These are phyloP conservation scores for Leucophora obtusa DNA, from an alignment of 2,888 invertebrate genomes.

Conservation along the genomic window DNA sequence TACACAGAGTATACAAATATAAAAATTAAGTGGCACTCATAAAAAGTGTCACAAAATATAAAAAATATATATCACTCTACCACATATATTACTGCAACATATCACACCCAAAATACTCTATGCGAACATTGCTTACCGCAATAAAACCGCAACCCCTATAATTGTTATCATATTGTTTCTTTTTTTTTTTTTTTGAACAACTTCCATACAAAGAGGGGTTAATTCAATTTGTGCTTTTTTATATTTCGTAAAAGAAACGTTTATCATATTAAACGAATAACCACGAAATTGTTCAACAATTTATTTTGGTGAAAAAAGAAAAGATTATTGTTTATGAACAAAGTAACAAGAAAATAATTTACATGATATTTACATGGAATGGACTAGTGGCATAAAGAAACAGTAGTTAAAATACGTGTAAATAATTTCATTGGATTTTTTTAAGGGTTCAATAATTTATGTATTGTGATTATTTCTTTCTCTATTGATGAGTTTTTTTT, in stretches of 20 bases:
- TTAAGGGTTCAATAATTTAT: slow-evolving; percentile 31
- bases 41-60: slow-evolving; percentile 58
- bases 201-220: slow-evolving; percentile 34
- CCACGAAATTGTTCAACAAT: slow-evolving; percentile 50
- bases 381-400: background rate
- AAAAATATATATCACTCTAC: slow-evolving; percentile 9
- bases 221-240: slow-evolving; percentile 58
- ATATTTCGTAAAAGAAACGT: slow-evolving; percentile 10
- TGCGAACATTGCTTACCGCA: background rate
- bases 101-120: slow-evolving; percentile 3
- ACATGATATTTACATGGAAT: slow-evolving; percentile 39
- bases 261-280: slow-evolving; percentile 48
- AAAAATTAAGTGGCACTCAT: slow-evolving; percentile 64
- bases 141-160: slow-evolving; percentile 63
- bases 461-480: slow-evolving; percentile 1
- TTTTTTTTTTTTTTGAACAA: too few relatives aligned
- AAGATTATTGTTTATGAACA: background rate
- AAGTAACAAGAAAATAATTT: slow-evolving; percentile 56
- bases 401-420: slow-evolving; percentile 28
- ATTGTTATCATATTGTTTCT: slow-evolving; percentile 41
- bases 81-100: slow-evolving; percentile 16
- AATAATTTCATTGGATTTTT: slow-evolving; percentile 26
- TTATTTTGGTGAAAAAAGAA: slow-evolving; percentile 3
- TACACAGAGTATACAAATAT: slow-evolving; percentile 32
- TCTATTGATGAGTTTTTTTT: slow-evolving; percentile 49